Conservation (phyloP, 2,888 invertebrate species). For the Xestobium rufovillosum region DNA sequence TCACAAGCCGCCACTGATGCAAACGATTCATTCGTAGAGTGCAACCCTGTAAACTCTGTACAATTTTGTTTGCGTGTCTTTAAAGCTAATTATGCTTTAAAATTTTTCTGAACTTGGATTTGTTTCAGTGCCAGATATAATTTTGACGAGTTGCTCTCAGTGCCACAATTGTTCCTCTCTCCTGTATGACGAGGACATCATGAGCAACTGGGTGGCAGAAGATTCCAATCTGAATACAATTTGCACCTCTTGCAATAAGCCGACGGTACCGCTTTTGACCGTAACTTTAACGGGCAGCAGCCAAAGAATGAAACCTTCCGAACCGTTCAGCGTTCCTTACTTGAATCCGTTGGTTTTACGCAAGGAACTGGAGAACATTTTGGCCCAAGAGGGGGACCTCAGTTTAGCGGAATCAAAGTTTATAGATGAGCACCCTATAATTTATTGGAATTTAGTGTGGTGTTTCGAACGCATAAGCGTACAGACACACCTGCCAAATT, state of each 20-base stretch:
- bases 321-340: conserved; percentile 82
- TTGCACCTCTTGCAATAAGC: conserved; percentile 83
- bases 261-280: conserved; percentile 82
- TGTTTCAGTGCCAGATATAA: conserved; percentile 32
- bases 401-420: conserved; percentile 76
- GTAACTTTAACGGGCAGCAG: conserved; percentile 45
- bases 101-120: background rate
- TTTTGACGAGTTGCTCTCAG: conserved; percentile 83
- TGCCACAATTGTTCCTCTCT: conserved; percentile 80
- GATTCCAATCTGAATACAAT: conserved; percentile 96
- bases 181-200: conserved; percentile 98
- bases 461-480: conserved; percentile 88
- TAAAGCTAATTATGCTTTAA: background rate
- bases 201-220: conserved; percentile 98
- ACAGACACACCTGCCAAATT: conserved; percentile 81
- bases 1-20: too few relatives aligned
- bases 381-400: conserved; percentile 69
- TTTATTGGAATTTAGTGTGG: conserved; percentile 99
- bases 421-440: conserved; percentile 94
- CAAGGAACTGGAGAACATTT: conserved; percentile 93
- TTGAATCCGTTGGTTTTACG: conserved; percentile 93
- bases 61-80: too few relatives aligned
- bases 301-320: conserved; percentile 39
- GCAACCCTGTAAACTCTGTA: too few relatives aligned
- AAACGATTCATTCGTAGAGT: too few relatives aligned